Percentiles rank a stretch among this genome's conserved stretches.
Evolutionary conservation across 2,888 invertebrate genomes (phyloP).

Genomic region (Cephalotes varians): DNA sequence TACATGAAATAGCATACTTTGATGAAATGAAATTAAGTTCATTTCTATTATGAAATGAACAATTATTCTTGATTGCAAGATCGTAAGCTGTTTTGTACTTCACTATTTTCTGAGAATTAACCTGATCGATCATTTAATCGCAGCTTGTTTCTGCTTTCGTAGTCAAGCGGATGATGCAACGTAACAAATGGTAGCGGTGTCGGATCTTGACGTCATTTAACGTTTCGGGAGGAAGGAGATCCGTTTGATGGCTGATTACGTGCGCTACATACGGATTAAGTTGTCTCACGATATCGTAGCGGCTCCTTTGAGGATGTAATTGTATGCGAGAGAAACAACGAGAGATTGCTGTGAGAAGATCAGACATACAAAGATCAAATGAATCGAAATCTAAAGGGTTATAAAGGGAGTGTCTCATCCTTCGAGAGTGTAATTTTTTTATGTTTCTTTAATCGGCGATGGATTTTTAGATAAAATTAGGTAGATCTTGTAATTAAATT

Average conservation of each 20-base stretch:
- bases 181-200: constrained; percentile 31
- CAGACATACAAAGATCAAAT: background rate
- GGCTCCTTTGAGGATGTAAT: constrained; percentile 37
- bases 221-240: constrained; percentile 32
- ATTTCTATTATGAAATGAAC: background rate
- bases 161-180: constrained; percentile 4
- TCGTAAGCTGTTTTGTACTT: constrained; percentile 10
- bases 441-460: background rate
- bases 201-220: constrained; percentile 27
- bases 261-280: constrained; percentile 31
- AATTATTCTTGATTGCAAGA: background rate
- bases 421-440: background rate
- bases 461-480: constrained; percentile 5
- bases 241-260: constrained; percentile 38
- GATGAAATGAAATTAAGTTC: background rate
- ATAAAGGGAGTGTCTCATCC: background rate
- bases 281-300: constrained; percentile 41
- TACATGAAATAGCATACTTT: background rate
- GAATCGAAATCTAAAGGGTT: background rate
- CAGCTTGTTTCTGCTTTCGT: background rate
- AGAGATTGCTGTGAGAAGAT: constrained; percentile 20
- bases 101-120: constrained; percentile 12
- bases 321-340: constrained; percentile 5
- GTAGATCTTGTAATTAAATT: constrained; percentile 18
- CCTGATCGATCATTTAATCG: constrained; percentile 18